Evolutionary conservation across 1,140 invertebrate genomes (phyloP), one percentile per base, ranked within the genome.

Genomic region (Scaptomyza graminum): DNA sequence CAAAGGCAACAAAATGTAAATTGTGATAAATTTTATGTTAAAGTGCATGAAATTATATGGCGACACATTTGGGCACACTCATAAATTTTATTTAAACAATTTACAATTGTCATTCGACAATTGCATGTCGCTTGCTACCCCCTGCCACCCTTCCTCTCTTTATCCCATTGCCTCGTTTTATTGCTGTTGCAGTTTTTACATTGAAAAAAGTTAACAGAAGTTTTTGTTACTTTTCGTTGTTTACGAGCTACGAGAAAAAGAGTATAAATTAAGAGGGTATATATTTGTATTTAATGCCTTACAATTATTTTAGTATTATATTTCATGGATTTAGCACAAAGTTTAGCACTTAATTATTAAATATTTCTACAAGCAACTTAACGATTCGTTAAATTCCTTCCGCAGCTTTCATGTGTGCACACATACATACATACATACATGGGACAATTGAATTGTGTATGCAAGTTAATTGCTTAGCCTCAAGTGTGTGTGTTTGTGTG

Each of bases 41-140:
- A 87, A 87, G 83, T 87, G 83, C 83, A 87, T 87, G 79, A 88
- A 87, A 87, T 87, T 87, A 87, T 87, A 87, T 83, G 83, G 83
- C 79, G 83, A 87, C 83, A 87, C 83, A 87, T 87, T 88, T 87
- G 83, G 83, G 79, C 83, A 87, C 83, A 87, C 71, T 83, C 79
- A 87, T 87, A 87, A 87, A 87, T 87, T 87, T 79, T 87, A 87
- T 87, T 88, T 87, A 88, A 87, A 87, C 83, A 87, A 88, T 87
- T 87, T 87, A 87, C 79, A 87, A 87, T 88, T 87, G 83, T 88
- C 83, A 87, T 79, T 87, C 73, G 67, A 76, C 66, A 87, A 88
- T 84, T 85, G 83, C 74, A 71, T 72, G 75, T 78, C 65, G 74
- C 63, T 62, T 31, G 59, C n/a, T n/a, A n/a, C n/a, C n/a, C n/a